Percentiles rank a stretch among this genome's conserved stretches.
These are phyloP conservation scores for Hyposoter didymator DNA, from an alignment of 2,888 invertebrate species.

Conservation along the genomic window DNA sequence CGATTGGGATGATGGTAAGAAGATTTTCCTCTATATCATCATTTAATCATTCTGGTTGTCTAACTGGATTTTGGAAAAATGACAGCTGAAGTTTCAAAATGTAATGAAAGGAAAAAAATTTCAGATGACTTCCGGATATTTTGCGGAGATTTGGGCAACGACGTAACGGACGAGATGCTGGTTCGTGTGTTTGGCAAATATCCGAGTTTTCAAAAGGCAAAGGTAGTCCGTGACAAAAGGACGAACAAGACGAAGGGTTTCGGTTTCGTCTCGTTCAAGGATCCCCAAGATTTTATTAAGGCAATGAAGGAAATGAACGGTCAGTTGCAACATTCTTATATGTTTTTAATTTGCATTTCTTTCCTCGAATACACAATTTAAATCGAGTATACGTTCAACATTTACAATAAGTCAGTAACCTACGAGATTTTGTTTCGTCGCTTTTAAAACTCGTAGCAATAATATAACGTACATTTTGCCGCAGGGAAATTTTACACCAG, in stretches of 20 bases:
- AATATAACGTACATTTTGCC: neutral
- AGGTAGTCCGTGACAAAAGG: slow-evolving; percentile 97
- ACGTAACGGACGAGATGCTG: slow-evolving; percentile 99
- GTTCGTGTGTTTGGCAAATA: slow-evolving; percentile 97
- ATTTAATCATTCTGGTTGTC: neutral
- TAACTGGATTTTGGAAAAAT: slow-evolving; percentile 4
- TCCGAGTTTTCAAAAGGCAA: slow-evolving; percentile 96
- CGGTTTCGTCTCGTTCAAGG: slow-evolving; percentile 99
- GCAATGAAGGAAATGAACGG: slow-evolving; percentile 99
- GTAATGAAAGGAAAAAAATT: neutral
- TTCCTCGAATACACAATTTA: slow-evolving; percentile 46
- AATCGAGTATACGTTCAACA: slow-evolving; percentile 63
- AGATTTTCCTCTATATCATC: neutral
- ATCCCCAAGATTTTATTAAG: slow-evolving; percentile 98
- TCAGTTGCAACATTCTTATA: slow-evolving; percentile 84
- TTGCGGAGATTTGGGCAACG: slow-evolving; percentile 99
- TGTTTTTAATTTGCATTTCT: slow-evolving; percentile 34
- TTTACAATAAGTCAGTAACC: neutral
- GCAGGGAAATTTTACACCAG: slow-evolving; percentile 1
- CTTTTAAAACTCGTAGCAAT: slow-evolving; percentile 3
- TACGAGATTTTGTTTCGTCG: slow-evolving; percentile 11
- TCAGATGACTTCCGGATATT: slow-evolving; percentile 98
- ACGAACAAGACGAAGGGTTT: slow-evolving; percentile 99
- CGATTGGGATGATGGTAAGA: slow-evolving; percentile 96
- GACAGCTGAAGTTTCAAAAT: neutral